Evolutionary conservation across 2,888 invertebrate genomes (phyloP), one percentile per base, ranked within the genome.

Genomic region (Machimus atricapillus): DNA sequence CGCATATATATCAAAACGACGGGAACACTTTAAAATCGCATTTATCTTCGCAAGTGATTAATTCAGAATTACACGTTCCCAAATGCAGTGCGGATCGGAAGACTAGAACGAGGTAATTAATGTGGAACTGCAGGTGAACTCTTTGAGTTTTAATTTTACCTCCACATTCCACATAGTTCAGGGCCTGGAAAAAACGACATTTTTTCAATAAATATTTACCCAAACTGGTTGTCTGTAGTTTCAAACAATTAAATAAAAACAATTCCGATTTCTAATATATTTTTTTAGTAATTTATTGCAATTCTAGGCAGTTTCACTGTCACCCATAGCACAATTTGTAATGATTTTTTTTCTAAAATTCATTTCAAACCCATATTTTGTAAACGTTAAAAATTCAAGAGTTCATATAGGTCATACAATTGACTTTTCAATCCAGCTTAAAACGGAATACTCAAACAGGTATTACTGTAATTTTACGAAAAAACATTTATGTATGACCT

Each of bases 1-100:
- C 79, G 27, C 52, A 79, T 56, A 79, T 79, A 79, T 40, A 79
- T 79, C 79, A 79, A 46, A 79, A 52, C 8, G 52, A 16, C 52
- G n/a, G 16, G 40, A 46, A 23, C 46, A 23, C 52, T 52, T 66
- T 66, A 23, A 23, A 66, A 66, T 4, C 66, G 9, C 66, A 23
- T 66, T 23, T 23, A 66, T 66, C 66, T 14, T 8, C 27, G 19
- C 4, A 66, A 66, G 12, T 66, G 66, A 66, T 27, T 66, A 66
- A 66, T 66, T 19, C 14, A 23, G 66, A 12, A 66, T 27, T 23
- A 66, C 66, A 66, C 23, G 19, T 66, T 12, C 27, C 66, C 27
- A 23, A 66, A 66, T 66, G 12, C 66, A 58, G 19, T 23, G 23
- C 66, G 66, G 5, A 66, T n/a, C n/a, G 5, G 52, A 52, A 52